Evolutionary conservation across 2,888 invertebrate genomes (phyloP).

Genomic region (Tethea ocularis): DNA sequence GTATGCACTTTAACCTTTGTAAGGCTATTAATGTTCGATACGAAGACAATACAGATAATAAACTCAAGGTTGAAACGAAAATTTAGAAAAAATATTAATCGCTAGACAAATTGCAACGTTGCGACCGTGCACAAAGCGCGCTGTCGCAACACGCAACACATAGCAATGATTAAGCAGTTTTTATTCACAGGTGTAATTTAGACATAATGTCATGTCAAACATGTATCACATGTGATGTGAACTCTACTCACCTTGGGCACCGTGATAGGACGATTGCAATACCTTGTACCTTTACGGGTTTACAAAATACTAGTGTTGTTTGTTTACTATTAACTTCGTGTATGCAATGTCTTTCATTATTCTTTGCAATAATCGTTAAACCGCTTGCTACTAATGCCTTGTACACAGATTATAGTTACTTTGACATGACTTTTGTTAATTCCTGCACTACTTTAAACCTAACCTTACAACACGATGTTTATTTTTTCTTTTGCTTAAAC

Average conservation of each 20-base stretch:
- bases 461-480: too few relatives aligned
- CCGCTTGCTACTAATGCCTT: neutral
- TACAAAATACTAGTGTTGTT: neutral
- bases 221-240: constrained; percentile 34
- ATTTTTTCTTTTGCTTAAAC: too few relatives aligned
- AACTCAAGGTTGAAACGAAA: constrained; percentile 66
- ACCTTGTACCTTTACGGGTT: constrained; percentile 33
- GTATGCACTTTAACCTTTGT: constrained; percentile 14
- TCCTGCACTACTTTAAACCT: too few relatives aligned
- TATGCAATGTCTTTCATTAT: neutral
- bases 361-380: neutral
- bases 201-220: constrained; percentile 54
- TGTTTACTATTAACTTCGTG: neutral
- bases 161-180: constrained; percentile 45
- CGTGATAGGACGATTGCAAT: constrained; percentile 40
- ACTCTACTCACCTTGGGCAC: constrained; percentile 55
- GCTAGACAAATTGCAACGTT: constrained; percentile 54
- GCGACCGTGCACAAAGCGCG: constrained; percentile 32
- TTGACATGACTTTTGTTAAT: too few relatives aligned
- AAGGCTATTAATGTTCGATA: constrained; percentile 27
- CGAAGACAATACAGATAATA: constrained; percentile 67
- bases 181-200: constrained; percentile 59
- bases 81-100: constrained; percentile 54
- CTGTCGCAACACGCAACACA: constrained; percentile 40
- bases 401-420: too few relatives aligned